A percentile compares a stretch with the other conserved stretches of the same genome.
Conservation (phyloP, 2,113 vertebrate species). For the Ceratotherium simum region DNA sequence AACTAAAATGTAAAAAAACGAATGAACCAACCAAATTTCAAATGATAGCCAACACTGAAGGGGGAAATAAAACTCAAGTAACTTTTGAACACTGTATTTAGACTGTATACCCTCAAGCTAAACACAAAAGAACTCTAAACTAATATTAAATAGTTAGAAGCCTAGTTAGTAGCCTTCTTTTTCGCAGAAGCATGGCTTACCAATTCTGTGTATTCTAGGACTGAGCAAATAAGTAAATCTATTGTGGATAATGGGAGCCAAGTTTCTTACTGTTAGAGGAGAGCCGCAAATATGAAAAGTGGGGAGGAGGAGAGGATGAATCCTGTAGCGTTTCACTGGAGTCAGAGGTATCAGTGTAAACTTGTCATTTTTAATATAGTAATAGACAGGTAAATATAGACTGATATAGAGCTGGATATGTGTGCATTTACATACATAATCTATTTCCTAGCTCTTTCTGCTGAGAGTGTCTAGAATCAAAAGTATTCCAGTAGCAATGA, state of each 20-base stretch:
- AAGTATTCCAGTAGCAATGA: neutral
- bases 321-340: neutral
- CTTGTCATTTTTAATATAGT: conserved; percentile 34
- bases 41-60: neutral
- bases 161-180: neutral
- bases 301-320: neutral
- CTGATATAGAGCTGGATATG: neutral
- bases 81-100: neutral
- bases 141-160: conserved; percentile 13
- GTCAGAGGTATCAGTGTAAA: neutral
- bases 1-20: neutral
- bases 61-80: conserved; percentile 24
- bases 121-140: neutral
- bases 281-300: neutral
- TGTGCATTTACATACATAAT: neutral
- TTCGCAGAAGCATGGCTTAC: neutral
- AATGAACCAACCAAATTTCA: conserved; percentile 13
- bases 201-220: conserved; percentile 11
- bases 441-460: neutral
- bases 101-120: neutral
- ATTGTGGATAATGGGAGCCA: neutral
- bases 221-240: neutral
- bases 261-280: neutral
- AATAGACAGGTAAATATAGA: neutral
- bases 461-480: neutral